These are phyloP conservation scores for Hydractinia echinata DNA, from an alignment of 30 jellyfish, hydroid and myxozoan genomes.

Conservation along the genomic window DNA sequence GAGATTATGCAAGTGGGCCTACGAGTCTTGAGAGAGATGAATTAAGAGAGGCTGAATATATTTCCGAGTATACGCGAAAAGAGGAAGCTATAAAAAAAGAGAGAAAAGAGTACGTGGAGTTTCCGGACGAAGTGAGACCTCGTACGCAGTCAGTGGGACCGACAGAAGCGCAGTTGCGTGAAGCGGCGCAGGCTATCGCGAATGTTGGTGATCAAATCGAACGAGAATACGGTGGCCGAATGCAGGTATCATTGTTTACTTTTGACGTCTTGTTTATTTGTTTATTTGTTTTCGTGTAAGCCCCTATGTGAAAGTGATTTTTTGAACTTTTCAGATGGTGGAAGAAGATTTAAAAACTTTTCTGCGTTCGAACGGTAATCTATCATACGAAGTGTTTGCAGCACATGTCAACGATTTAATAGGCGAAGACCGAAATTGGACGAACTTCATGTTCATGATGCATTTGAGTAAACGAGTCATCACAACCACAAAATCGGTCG, in stretches of 20 bases:
- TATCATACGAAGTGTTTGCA: constrained; percentile 33
- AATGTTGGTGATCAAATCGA: constrained; percentile 32
- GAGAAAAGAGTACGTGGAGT: background rate
- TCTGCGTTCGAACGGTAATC: background rate
- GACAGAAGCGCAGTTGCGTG: constrained; percentile 19
- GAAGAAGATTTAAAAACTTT: background rate
- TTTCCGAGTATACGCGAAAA: no score
- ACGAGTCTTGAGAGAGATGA: no score
- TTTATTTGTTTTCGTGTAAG: background rate
- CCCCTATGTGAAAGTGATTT: background rate
- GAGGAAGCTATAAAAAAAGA: no score
- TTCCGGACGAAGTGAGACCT: background rate
- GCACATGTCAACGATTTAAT: constrained; percentile 23
- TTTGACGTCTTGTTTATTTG: background rate
- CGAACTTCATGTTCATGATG: constrained; percentile 17
- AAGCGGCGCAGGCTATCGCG: constrained; percentile 22
- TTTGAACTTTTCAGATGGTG: background rate
- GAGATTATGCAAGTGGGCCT: no score
- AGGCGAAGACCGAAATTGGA: constrained; percentile 24
- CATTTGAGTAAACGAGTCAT: constrained; percentile 32
- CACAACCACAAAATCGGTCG: background rate
- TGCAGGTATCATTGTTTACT: background rate
- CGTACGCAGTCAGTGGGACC: constrained; percentile 25
- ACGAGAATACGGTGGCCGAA: constrained; percentile 14
- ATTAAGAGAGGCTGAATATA: no score